Conservation (phyloP, 2,888 invertebrate species). For the Hypselothyrea guttata region DNA sequence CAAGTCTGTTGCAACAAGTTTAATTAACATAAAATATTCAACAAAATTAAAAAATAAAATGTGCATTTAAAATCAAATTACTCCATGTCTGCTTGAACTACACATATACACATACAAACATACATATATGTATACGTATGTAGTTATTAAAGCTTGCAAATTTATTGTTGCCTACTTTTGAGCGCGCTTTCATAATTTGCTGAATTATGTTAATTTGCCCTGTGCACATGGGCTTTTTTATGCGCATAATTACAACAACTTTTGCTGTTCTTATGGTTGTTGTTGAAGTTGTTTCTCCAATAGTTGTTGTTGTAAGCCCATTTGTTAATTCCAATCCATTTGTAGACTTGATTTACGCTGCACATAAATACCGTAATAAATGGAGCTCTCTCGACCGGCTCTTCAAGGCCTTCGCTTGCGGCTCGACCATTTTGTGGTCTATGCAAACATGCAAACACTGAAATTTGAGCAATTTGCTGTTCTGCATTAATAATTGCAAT, state of each 20-base stretch:
- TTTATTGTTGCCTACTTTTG: conserved; percentile 44
- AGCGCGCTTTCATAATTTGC: conserved; percentile 32
- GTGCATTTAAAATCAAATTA: conserved; percentile 59
- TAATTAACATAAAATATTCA: conserved; percentile 77
- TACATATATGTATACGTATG: too few species aligned
- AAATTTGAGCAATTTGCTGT: conserved; percentile 53
- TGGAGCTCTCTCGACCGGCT: conserved; percentile 58
- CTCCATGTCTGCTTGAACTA: too few species aligned
- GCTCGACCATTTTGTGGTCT: conserved; percentile 31
- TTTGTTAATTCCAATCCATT: conserved; percentile 81
- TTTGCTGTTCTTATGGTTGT: background rate
- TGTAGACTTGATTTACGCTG: conserved; percentile 77
- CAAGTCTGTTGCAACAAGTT: conserved; percentile 67
- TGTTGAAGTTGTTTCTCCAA: background rate
- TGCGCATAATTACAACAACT: conserved; percentile 49
- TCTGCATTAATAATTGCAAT: conserved; percentile 66
- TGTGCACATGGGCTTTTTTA: conserved; percentile 5
- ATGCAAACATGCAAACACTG: conserved; percentile 8
- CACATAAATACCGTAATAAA: conserved; percentile 74
- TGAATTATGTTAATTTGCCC: background rate
- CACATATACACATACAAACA: too few species aligned
- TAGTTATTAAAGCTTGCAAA: conserved; percentile 15
- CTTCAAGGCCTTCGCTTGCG: conserved; percentile 38
- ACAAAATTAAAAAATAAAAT: conserved; percentile 31
- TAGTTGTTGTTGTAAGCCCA: conserved; percentile 47